Conservation (phyloP, 2,113 vertebrate genomes). For the Platycercus adscitus region DNA sequence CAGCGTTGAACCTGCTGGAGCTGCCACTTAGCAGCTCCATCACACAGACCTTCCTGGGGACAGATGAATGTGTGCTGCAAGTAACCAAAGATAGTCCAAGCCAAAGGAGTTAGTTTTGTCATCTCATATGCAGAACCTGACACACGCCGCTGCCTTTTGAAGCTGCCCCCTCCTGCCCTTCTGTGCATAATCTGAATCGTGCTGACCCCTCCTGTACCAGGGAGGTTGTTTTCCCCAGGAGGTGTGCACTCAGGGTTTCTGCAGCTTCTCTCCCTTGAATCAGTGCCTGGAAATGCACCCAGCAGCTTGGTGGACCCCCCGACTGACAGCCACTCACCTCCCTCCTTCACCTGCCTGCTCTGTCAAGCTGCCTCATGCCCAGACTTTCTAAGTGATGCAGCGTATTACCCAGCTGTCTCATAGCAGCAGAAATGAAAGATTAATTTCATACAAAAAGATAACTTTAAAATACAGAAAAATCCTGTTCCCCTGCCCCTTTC, state of each 20-base stretch:
- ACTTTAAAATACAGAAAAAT: not conserved
- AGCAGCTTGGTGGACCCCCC: not conserved
- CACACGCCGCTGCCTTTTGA: not conserved
- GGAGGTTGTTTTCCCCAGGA: not conserved
- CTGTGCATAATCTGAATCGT: not conserved
- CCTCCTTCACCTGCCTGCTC: not conserved
- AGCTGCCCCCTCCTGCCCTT: not conserved
- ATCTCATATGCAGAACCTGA: not conserved
- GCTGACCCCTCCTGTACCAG: not conserved
- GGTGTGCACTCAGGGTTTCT: not conserved
- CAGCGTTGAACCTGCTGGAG: constrained; percentile 18
- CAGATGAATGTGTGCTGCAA: not conserved
- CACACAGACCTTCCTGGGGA: not conserved
- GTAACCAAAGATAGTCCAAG: not conserved
- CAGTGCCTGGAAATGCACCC: not conserved
- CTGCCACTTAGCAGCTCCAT: constrained; percentile 73
- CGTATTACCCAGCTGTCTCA: not conserved
- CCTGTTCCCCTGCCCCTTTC: not conserved
- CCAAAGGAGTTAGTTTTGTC: not conserved
- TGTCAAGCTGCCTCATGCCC: not conserved
- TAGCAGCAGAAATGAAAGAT: not conserved
- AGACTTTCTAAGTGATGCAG: not conserved
- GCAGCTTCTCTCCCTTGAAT: not conserved
- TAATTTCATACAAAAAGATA: not conserved
- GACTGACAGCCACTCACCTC: not conserved